phyloP scores from a whole-genome alignment of 2,888 invertebrate genomes.

The Aricia artaxerxes region DNA sequence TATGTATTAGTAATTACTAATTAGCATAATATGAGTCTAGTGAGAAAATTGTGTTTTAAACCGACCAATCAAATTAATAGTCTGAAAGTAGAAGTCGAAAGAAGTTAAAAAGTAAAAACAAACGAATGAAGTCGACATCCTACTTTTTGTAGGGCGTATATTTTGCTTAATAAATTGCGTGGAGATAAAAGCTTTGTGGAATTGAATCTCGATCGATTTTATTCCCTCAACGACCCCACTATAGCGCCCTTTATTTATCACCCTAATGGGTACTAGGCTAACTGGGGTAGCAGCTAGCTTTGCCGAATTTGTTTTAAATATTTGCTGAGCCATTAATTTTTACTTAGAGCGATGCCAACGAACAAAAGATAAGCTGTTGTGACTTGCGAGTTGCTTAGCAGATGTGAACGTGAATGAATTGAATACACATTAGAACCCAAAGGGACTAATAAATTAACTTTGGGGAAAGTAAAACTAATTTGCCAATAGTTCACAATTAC shows the following conservation, averaged over 20 bases:
- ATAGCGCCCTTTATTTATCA: conserved; percentile 37
- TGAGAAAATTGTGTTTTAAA: too few relatives aligned
- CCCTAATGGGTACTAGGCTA: conserved; percentile 32
- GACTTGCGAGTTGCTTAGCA: too few relatives aligned
- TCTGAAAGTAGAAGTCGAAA: too few relatives aligned
- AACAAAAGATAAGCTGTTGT: not conserved
- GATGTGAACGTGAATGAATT: not conserved
- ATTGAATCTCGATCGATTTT: conserved; percentile 42
- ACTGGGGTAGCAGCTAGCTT: conserved; percentile 10
- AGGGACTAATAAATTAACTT: too few relatives aligned
- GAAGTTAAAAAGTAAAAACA: too few relatives aligned
- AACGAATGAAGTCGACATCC: not conserved
- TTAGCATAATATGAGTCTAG: too few relatives aligned
- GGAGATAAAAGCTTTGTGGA: conserved; percentile 32
- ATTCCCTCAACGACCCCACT: conserved; percentile 36
- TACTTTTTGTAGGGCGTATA: not conserved
- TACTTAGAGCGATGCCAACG: not conserved
- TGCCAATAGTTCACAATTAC: not conserved
- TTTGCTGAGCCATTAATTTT: not conserved
- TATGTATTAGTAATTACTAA: too few relatives aligned
- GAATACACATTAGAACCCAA: not conserved
- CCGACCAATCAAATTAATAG: too few relatives aligned
- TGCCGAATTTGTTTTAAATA: not conserved
- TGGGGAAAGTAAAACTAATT: not conserved
- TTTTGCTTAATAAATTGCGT: conserved; percentile 35